Percentiles rank a stretch among this genome's conserved stretches.
phyloP scores from a whole-genome alignment of 2,113 vertebrate species.

The Psammodynastes pulverulentus region DNA sequence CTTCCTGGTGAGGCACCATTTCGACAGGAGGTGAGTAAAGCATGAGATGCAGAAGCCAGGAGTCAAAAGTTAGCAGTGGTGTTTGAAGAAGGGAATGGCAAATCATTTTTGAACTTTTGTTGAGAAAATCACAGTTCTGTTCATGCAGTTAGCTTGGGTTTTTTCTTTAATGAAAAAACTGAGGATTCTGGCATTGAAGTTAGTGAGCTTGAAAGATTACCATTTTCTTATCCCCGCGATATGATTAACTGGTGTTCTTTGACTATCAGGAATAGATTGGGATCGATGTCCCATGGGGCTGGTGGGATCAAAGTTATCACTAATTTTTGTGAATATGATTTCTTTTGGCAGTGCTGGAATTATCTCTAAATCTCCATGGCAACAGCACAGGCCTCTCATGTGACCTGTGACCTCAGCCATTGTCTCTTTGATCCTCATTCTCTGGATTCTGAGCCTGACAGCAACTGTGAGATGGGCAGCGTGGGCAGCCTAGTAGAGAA shows the following conservation, averaged over 20 bases:
- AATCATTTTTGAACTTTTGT: not conserved
- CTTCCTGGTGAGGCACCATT: not conserved
- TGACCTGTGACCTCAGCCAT: constrained; percentile 78
- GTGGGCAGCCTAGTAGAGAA: constrained; percentile 95
- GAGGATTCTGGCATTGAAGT: not conserved
- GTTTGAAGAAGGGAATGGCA: not conserved
- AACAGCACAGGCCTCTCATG: constrained; percentile 84
- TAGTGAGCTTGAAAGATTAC: constrained; percentile 4
- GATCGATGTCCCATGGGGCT: not conserved
- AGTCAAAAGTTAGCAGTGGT: not conserved
- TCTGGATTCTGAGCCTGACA: constrained; percentile 56
- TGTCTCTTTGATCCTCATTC: constrained; percentile 69
- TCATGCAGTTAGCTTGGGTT: not conserved
- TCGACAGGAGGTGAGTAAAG: not conserved
- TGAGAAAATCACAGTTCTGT: not conserved
- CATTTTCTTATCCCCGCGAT: not conserved
- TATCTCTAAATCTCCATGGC: constrained; percentile 87
- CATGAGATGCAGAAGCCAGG: not conserved
- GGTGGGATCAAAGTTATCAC: not conserved
- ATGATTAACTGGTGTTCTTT: not conserved
- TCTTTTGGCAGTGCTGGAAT: constrained; percentile 72
- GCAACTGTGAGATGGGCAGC: constrained; percentile 87
- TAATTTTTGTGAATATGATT: constrained; percentile 29
- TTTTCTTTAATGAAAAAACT: not conserved
- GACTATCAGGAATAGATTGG: not conserved